Percentiles rank a stretch among this genome's conserved stretches.
Conservation (phyloP, 2,797 vertebrate species). For the Gephyroberyx darwinii region DNA sequence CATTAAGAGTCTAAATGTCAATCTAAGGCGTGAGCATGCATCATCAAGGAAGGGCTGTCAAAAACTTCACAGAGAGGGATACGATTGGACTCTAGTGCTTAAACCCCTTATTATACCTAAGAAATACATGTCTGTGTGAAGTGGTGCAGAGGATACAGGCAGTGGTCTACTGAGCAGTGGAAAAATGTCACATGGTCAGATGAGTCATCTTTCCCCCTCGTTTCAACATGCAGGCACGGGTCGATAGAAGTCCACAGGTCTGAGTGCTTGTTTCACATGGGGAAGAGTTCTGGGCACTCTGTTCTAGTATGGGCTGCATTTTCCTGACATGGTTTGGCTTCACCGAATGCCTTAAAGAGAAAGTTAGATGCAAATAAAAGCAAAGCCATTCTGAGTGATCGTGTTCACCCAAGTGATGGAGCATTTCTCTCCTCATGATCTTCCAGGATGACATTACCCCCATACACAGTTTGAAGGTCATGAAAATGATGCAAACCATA, state of each 20-base stretch:
- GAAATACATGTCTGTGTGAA: constrained; percentile 28
- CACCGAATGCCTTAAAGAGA: neutral
- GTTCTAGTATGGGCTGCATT: neutral
- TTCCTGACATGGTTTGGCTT: too few species aligned
- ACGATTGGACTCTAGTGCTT: neutral
- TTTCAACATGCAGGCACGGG: neutral
- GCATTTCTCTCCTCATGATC: neutral
- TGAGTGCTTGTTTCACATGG: neutral
- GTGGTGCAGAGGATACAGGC: constrained; percentile 14
- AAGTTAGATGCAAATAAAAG: neutral
- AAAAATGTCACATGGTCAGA: constrained; percentile 22
- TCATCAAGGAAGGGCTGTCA: constrained; percentile 30
- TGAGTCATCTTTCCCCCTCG: constrained; percentile 21
- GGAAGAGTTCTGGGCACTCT: neutral
- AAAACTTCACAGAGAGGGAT: neutral
- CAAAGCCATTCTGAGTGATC: too few species aligned
- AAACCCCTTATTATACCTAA: constrained; percentile 37
- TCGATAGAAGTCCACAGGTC: constrained; percentile 2
- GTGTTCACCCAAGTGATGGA: too few species aligned
- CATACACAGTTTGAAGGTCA: neutral
- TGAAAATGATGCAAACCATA: neutral
- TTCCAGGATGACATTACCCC: neutral
- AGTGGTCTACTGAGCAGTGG: constrained; percentile 13
- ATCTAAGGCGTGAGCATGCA: constrained; percentile 6
- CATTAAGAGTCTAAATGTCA: constrained; percentile 48